Conservation (phyloP, 2,888 invertebrate genomes). For the Brassicogethes aeneus region DNA sequence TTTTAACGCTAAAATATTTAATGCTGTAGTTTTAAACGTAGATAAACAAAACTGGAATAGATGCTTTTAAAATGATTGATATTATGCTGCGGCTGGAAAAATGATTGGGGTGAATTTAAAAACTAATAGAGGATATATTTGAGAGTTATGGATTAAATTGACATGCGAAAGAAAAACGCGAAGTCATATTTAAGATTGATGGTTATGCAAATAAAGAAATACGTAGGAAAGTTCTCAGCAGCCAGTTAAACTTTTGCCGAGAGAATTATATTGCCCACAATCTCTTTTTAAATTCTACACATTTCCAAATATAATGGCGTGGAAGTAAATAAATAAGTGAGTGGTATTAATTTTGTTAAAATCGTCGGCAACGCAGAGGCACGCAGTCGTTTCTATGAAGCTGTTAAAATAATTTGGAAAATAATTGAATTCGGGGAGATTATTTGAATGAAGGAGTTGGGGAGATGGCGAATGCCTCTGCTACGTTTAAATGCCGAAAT, state of each 20-base stretch:
- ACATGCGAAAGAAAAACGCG: background rate
- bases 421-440: too few species aligned
- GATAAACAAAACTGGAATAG: background rate
- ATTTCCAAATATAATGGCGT: too few species aligned
- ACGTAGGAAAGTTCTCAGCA: background rate
- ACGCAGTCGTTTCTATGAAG: too few species aligned
- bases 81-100: background rate
- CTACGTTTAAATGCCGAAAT: too few species aligned
- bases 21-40: too few species aligned
- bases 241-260: background rate
- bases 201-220: background rate
- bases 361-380: too few species aligned
- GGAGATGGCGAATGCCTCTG: too few species aligned
- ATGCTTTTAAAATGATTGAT: conserved; percentile 1
- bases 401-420: too few species aligned
- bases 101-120: background rate
- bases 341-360: too few species aligned
- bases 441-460: too few species aligned
- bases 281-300: background rate
- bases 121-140: background rate
- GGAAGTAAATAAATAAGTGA: too few species aligned
- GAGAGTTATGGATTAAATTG: background rate
- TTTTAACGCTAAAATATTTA: too few species aligned
- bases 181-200: conserved; percentile 1
- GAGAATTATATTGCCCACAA: background rate